Percentiles rank a stretch among this genome's conserved stretches.
phyloP scores from a whole-genome alignment of 2,797 vertebrate species.

The Austrolebias charrua region DNA sequence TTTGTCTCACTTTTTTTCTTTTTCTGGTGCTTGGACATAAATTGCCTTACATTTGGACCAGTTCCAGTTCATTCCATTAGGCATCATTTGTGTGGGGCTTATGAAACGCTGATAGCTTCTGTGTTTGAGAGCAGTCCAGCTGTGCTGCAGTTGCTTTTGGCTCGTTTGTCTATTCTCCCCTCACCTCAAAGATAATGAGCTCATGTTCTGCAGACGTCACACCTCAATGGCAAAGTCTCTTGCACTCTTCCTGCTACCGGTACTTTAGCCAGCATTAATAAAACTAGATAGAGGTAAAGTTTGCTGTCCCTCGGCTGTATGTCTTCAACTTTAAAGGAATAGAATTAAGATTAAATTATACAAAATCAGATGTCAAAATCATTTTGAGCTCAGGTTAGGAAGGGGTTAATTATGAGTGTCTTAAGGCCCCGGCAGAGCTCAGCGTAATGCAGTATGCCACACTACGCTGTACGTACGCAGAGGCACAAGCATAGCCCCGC shows the following conservation, averaged over 20 bases:
- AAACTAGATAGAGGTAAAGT: background rate
- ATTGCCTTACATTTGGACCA: slow-evolving; percentile 14
- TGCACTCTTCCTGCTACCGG: slow-evolving; percentile 2
- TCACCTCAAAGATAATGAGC: slow-evolving; percentile 42
- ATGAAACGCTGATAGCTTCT: slow-evolving; percentile 28
- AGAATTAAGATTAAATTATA: background rate
- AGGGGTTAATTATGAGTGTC: background rate
- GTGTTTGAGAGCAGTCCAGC: slow-evolving; percentile 34
- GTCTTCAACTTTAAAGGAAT: background rate
- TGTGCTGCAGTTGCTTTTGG: slow-evolving; percentile 46
- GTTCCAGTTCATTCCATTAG: slow-evolving; percentile 14
- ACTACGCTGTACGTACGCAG: too few species aligned
- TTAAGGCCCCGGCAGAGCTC: too few species aligned
- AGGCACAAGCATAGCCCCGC: too few species aligned
- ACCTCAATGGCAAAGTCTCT: slow-evolving; percentile 25
- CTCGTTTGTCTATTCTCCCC: slow-evolving; percentile 43
- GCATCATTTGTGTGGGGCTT: slow-evolving; percentile 2
- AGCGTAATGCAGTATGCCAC: too few species aligned
- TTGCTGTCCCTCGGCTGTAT: background rate
- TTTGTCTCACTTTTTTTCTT: slow-evolving; percentile 25
- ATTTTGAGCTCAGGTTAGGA: background rate
- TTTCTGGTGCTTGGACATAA: background rate
- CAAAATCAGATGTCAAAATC: background rate
- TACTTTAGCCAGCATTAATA: slow-evolving; percentile 31
- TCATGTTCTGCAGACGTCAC: slow-evolving; percentile 28